These are phyloP conservation scores for Scaptomyza pallida DNA, from an alignment of 1,140 invertebrate genomes.

Conservation along the genomic window DNA sequence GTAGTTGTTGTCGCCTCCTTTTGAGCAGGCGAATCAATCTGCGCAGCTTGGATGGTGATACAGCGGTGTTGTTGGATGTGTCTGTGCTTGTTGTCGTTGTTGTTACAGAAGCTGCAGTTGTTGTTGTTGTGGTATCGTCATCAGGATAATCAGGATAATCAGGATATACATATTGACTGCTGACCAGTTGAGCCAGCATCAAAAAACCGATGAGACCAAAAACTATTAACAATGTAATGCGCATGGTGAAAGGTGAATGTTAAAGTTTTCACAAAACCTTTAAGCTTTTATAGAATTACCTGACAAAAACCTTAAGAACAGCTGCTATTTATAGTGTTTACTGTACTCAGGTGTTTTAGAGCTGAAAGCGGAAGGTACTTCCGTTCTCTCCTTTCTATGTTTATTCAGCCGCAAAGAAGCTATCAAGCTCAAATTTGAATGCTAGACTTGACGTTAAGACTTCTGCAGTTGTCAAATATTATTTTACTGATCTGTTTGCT, in stretches of 20 bases:
- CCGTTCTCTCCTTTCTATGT: not conserved
- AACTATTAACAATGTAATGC: not conserved
- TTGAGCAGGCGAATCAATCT: not conserved
- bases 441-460: no score
- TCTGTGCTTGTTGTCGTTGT: not conserved
- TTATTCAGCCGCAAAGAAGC: not conserved
- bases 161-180: not conserved
- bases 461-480: no score
- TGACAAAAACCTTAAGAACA: not conserved
- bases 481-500: no score
- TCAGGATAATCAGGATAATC: not conserved
- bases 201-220: not conserved
- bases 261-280: not conserved
- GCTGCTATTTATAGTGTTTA: conserved; percentile 1
- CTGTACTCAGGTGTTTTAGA: conserved; percentile 22
- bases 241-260: conserved; percentile 1
- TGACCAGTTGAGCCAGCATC: not conserved
- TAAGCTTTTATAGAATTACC: conserved; percentile 17
- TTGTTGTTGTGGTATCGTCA: not conserved
- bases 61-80: no score
- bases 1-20: not conserved
- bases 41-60: not conserved
- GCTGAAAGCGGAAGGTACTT: not conserved
- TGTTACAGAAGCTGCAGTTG: no score
- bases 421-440: not conserved